These are phyloP conservation scores for Holcopasites calliopsidis DNA, from an alignment of 1,140 invertebrate genomes.

Conservation along the genomic window DNA sequence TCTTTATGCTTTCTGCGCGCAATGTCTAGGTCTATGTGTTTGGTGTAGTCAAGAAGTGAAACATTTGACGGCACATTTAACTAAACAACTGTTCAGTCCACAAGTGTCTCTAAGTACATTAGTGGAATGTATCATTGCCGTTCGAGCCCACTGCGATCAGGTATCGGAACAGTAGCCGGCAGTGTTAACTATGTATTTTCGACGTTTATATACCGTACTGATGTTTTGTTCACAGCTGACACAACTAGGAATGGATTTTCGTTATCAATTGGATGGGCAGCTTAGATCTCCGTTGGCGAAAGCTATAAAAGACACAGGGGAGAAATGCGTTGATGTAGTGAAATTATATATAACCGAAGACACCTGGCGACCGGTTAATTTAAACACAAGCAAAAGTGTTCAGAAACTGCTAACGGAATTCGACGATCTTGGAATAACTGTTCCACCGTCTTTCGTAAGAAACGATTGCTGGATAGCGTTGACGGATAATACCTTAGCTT, in stretches of 20 bases:
- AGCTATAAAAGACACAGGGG: conserved; percentile 84
- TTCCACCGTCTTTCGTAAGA: conserved; percentile 70
- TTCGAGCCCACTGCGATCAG: conserved; percentile 88
- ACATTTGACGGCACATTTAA: conserved; percentile 89
- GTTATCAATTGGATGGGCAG: conserved; percentile 90
- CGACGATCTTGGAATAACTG: conserved; percentile 75
- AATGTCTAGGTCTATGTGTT: conserved; percentile 90
- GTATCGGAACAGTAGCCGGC: too few species aligned
- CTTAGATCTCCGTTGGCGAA: conserved; percentile 84
- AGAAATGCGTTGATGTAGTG: conserved; percentile 88
- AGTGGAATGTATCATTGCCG: conserved; percentile 91
- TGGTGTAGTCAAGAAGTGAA: conserved; percentile 95
- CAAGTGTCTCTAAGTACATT: conserved; percentile 91
- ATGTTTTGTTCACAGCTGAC: conserved; percentile 80
- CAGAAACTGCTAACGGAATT: conserved; percentile 78
- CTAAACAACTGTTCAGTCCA: conserved; percentile 95
- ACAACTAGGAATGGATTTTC: conserved; percentile 88
- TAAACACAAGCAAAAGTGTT: conserved; percentile 81
- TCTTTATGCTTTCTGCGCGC: too few species aligned
- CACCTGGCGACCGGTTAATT: conserved; percentile 86
- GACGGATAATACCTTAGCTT: conserved; percentile 86
- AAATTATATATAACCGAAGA: conserved; percentile 86
- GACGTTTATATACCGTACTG: neutral
- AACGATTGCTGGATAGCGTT: conserved; percentile 86
- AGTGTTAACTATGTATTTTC: neutral